phyloP scores from a whole-genome alignment of 2,797 vertebrate genomes.

The Sebastes flavidus region DNA sequence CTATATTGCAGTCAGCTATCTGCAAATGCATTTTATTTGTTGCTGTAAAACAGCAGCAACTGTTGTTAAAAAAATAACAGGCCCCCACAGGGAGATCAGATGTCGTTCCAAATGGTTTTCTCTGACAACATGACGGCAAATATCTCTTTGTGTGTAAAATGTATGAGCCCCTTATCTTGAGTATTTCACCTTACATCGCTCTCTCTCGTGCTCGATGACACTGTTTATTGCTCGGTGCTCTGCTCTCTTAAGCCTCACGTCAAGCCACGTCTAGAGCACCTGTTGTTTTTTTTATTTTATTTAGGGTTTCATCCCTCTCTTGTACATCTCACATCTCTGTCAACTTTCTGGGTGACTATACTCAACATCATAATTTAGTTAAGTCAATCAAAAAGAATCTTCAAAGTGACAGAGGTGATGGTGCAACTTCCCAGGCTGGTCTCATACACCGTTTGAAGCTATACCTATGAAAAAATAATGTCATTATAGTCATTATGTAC shows the following conservation, averaged over 20 bases:
- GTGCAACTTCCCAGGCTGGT: too few species aligned
- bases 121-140: background rate
- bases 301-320: background rate
- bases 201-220: background rate
- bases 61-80: background rate
- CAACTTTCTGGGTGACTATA: background rate
- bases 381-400: background rate
- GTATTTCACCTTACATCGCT: background rate
- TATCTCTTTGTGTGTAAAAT: background rate
- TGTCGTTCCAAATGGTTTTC: background rate
- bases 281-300: too few species aligned
- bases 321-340: background rate
- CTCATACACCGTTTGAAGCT: too few species aligned
- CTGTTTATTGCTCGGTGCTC: background rate
- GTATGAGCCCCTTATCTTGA: background rate
- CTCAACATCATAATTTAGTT: background rate
- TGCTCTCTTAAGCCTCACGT: background rate
- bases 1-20: background rate
- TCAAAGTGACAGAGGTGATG: background rate
- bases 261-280: too few species aligned
- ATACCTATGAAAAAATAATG: too few species aligned
- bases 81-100: background rate
- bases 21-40: background rate
- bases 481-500: too few species aligned
- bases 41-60: background rate